Conservation (phyloP, 2,113 vertebrate species). For the Tupaia tana region DNA sequence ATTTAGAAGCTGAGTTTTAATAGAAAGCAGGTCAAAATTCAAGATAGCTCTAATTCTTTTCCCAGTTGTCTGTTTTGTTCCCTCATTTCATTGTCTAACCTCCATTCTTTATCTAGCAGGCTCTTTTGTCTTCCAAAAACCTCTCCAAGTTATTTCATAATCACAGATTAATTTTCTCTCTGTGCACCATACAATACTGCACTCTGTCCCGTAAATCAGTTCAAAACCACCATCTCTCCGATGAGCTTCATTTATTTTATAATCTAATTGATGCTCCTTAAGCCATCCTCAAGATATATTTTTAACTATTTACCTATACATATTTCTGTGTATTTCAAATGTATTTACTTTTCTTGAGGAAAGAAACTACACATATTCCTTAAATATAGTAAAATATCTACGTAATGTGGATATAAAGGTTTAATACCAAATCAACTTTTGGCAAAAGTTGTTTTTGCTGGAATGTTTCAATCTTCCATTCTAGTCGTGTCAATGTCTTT, state of each 20-base stretch:
- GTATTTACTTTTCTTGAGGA: not conserved
- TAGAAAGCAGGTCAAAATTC: not conserved
- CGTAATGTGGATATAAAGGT: not conserved
- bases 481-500: not conserved
- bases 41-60: not conserved
- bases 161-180: not conserved
- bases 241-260: not conserved
- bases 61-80: not conserved
- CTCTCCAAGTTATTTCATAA: not conserved
- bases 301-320: not conserved
- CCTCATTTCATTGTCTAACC: not conserved
- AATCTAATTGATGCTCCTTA: not conserved
- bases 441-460: not conserved
- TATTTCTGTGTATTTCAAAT: constrained; percentile 30
- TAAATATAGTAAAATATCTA: not conserved
- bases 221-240: not conserved
- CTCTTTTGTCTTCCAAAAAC: not conserved
- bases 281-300: not conserved
- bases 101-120: not conserved
- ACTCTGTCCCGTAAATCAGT: not conserved
- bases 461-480: not conserved
- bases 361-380: not conserved
- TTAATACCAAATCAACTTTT: constrained; percentile 17
- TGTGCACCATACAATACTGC: not conserved
- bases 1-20: not conserved